Evolutionary conservation across 2,797 vertebrate species (phyloP), one percentile per base, ranked within the genome.

Genomic region (Gymnothorax reevesii): DNA sequence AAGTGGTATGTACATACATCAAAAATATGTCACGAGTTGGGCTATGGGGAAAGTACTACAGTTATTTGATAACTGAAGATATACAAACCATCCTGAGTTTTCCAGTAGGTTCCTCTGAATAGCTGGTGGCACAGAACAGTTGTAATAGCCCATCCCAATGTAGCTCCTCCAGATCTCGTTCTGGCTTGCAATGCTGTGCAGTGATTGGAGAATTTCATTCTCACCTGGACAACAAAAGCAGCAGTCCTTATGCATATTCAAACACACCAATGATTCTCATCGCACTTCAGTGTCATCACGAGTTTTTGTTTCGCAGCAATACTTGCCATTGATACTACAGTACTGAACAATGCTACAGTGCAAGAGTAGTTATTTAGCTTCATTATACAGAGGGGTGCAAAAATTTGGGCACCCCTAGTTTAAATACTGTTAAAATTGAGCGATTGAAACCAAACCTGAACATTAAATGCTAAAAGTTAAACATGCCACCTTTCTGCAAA

Each of bases 121-220:
- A 85, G 97, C 94, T 2, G 96, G 97, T 0, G 98, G 99, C 10
- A 98, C 96, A 0, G 97, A 98, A 92, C 98, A 99, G 95, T 96
- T 98, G 92, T 99, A 99, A 94, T 99, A 99, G 59, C 99, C 99
- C 98, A 99, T 99, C 88, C 99, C 99, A 42, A 99, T 99, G 62
- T 99, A 99, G 1, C 98, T 99, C 54, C 98, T 93, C 98, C 98
- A 99, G 8, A 99, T 92, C 94, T 98, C 96, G 94, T 99, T 99
- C 94, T 96, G 96, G 86, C 94, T 96, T 84, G 98, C 97, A 89
- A 99, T 99, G 91, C 94, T 95, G 89, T 96, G 94, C 0, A 99
- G 94, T 5, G 93, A 92, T 82, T 97, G 96, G 87, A 99, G 96
- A 91, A 99, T 94, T 94, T 99, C 98, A 94, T 97, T 99, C 93